Evolutionary conservation across 2,888 invertebrate genomes (phyloP), one percentile per base, ranked within the genome.

Genomic region (Euzophera pinguis): DNA sequence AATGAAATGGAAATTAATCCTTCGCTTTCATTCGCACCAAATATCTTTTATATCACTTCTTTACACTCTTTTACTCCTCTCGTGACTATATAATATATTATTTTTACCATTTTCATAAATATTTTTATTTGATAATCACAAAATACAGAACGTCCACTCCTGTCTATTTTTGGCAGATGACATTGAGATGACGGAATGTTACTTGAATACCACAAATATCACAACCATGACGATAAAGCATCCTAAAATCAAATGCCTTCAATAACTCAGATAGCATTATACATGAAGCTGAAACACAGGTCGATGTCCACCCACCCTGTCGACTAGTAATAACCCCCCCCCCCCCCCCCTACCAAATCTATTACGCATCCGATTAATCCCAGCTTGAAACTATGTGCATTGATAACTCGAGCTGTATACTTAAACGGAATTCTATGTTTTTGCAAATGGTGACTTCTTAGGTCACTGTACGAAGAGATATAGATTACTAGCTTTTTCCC

Each of bases 301-400:
- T 43, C 42, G 9, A 9, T 41, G 41, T n/a, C 16, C 8, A 29
- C n/a, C 41, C 9, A 22, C 3, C 22, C 22, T 22, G 22, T 22
- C 22, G 43, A 9, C 43, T 43, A 29, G 43, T 29, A 43, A 43
- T 13, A 29, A 3, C 43, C 43, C 29, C 13, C 8, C 29, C 6
- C 29, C 29, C 38, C 38, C 16, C 16, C 9, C 5, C 41, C 32
- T 32, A 16, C 43, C 43, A 27, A 13, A 43, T 43, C 43, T 29
- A 43, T 43, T 29, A 43, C 43, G 43, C 43, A 43, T 29, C 29
- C 27, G 43, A 43, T 43, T 43, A 29, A 43, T 43, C 29, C 29
- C 43, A 13, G 43, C 43, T 43, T 17, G 13, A 12, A 43, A 17
- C 43, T 43, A 43, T 29, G 43, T 29, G 43, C 43, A 43, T 43